phyloP scores from a whole-genome alignment of 2,888 invertebrate genomes.

The Muschampia plurimacula region DNA sequence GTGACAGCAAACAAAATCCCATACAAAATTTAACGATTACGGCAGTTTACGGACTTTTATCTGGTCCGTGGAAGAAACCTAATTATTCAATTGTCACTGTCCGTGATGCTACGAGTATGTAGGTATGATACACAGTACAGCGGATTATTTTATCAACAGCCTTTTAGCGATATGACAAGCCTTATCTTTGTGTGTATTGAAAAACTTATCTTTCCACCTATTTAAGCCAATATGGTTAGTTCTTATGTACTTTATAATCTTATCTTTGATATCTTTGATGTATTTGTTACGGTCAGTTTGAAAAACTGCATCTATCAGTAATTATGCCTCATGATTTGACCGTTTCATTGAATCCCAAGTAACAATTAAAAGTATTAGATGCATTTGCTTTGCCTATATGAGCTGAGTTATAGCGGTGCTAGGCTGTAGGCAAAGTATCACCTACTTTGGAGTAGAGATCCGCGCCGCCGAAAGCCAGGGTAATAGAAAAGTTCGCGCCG shows the following conservation, averaged over 20 bases:
- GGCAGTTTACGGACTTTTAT: too few species aligned
- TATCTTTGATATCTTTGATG: slow-evolving; percentile 20
- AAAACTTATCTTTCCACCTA: slow-evolving; percentile 30
- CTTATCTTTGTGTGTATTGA: slow-evolving; percentile 10
- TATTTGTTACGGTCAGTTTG: slow-evolving; percentile 21
- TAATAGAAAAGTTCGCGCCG: too few species aligned
- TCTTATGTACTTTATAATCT: slow-evolving; percentile 6
- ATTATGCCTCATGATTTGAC: neutral
- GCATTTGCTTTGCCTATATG: too few species aligned
- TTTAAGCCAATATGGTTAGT: slow-evolving; percentile 8
- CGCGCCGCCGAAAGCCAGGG: too few species aligned
- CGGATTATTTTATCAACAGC: slow-evolving; percentile 5
- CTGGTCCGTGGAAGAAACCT: too few species aligned
- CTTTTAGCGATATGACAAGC: slow-evolving; percentile 4
- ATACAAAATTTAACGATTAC: too few species aligned
- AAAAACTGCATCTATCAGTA: slow-evolving; percentile 3
- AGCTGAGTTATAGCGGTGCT: too few species aligned
- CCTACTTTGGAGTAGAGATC: neutral
- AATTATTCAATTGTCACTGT: neutral
- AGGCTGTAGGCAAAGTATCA: too few species aligned
- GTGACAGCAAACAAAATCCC: too few species aligned
- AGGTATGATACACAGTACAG: neutral
- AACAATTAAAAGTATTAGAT: neutral
- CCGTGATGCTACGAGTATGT: neutral
- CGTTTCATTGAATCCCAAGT: neutral